Evolutionary conservation across 2,113 vertebrate species (phyloP), one percentile per base, ranked within the genome.

Genomic region (Corythornis vintsioides): DNA sequence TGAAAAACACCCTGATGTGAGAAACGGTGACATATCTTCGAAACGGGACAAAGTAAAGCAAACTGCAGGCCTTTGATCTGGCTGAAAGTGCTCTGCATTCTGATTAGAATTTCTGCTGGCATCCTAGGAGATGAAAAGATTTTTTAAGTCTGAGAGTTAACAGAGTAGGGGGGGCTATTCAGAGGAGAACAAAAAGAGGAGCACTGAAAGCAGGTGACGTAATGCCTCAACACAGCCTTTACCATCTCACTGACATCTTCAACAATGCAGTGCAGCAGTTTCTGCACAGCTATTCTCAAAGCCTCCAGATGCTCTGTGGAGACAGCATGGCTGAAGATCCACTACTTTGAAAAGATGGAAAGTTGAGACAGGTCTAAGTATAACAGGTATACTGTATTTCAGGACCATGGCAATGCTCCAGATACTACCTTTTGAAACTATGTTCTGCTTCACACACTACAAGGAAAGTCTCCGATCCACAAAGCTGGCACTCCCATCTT

Each of bases 161-260:
- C 6, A 5, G 64, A 69, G 22, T 6, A 19, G 24, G 83, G 55
- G 21, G 31, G 7, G 66, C 38, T 55, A 95, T 93, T 96, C 88
- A 93, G 31, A 76, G 55, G 21, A 84, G 74, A 95, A 96, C 96
- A 96, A 94, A 96, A 88, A 95, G 77, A 94, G 77, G 45, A 92
- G 55, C 70, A 78, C 50, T 86, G 86, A 94, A 96, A 96, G 88
- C 66, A 84, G 80, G 55, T 94, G 86, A 96, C 14, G 4, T 95
- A 88, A 92, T 96, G 86, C 81, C 80, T 95, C 82, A 89, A 76
- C 88, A 74, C 9, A 47, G 85, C 79, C 86, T 95, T 95, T 76
- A 89, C 82, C 55, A 84, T 90, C 63, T 35, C 47, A 93, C 15
- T 95, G 95, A 94, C 95, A 89, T 15, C 43, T 40, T 48, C 38